Conservation (phyloP, 2,113 vertebrate species). For the Sinocyclocheilus maitianheensis region DNA sequence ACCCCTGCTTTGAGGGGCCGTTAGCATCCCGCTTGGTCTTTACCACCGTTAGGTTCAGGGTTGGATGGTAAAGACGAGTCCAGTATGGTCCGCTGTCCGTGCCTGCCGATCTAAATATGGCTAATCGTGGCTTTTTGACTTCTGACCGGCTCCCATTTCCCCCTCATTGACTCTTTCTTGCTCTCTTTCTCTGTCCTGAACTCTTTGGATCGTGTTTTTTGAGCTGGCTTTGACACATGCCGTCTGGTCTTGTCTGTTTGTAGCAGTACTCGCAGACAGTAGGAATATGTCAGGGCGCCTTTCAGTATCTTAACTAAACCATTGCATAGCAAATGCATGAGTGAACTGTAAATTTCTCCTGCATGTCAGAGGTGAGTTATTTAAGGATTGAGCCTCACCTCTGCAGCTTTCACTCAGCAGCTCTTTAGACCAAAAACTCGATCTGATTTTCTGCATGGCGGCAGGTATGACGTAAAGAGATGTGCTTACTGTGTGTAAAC, state of each 20-base stretch:
- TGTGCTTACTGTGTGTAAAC: slow-evolving; percentile 54
- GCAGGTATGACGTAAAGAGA: slow-evolving; percentile 66
- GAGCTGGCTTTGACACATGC: slow-evolving; percentile 46
- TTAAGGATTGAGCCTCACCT: slow-evolving; percentile 56
- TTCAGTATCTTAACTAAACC: slow-evolving; percentile 64
- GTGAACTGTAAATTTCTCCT: slow-evolving; percentile 68
- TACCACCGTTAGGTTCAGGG: slow-evolving; percentile 36
- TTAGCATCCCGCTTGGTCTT: slow-evolving; percentile 33
- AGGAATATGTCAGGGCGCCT: slow-evolving; percentile 72
- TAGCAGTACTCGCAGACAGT: slow-evolving; percentile 68
- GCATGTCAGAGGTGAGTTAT: slow-evolving; percentile 69
- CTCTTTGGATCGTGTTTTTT: slow-evolving; percentile 16
- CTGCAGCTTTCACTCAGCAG: slow-evolving; percentile 42
- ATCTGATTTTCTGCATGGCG: slow-evolving; percentile 72
- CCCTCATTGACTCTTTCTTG: neutral
- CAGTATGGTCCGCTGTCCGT: slow-evolving; percentile 25
- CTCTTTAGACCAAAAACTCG: slow-evolving; percentile 22
- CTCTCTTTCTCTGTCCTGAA: slow-evolving; percentile 26
- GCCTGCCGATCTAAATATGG: slow-evolving; percentile 26
- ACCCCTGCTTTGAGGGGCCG: slow-evolving; percentile 44
- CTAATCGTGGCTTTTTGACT: slow-evolving; percentile 22
- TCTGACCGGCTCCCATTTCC: slow-evolving; percentile 4
- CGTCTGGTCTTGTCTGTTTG: slow-evolving; percentile 61
- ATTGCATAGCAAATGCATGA: slow-evolving; percentile 74
- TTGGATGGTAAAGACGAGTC: slow-evolving; percentile 51